Conservation (phyloP, 2,797 vertebrate genomes). For the Siniperca undulata region DNA sequence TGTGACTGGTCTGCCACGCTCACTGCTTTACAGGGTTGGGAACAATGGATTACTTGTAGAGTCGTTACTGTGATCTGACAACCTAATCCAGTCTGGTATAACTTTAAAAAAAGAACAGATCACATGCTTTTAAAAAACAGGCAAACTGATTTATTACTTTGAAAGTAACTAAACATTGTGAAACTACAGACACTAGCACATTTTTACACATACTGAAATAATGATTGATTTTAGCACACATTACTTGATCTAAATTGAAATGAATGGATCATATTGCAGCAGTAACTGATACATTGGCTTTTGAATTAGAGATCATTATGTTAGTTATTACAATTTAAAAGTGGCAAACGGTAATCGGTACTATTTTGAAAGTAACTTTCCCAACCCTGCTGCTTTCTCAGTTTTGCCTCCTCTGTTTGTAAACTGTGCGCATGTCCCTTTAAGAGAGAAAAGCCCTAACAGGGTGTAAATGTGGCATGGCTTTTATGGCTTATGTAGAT, state of each 20-base stretch:
- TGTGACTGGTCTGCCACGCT: constrained; percentile 78
- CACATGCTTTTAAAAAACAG: constrained; percentile 49
- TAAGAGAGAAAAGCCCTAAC: constrained; percentile 82
- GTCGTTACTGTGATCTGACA: constrained; percentile 33
- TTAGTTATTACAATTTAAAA: constrained; percentile 9
- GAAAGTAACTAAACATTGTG: too few relatives aligned
- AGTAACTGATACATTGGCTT: background rate
- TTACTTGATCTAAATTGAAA: background rate
- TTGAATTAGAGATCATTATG: constrained; percentile 18
- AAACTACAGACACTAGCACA: background rate
- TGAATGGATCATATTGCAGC: constrained; percentile 6
- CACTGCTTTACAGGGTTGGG: constrained; percentile 80
- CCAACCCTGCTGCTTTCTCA: constrained; percentile 77
- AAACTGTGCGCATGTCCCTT: constrained; percentile 89
- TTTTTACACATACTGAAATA: constrained; percentile 12
- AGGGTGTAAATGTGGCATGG: constrained; percentile 82
- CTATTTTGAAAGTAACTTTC: constrained; percentile 59
- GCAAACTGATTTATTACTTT: background rate
- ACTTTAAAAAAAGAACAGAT: constrained; percentile 23
- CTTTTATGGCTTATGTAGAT: constrained; percentile 83
- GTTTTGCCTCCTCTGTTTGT: constrained; percentile 82
- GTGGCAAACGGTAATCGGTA: constrained; percentile 23
- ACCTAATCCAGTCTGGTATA: constrained; percentile 32
- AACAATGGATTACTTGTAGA: constrained; percentile 69
- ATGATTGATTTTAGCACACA: constrained; percentile 16